Percentiles rank a stretch among this genome's conserved stretches.
Conservation (phyloP, 2,113 vertebrate species). For the Istiophorus platypterus region DNA sequence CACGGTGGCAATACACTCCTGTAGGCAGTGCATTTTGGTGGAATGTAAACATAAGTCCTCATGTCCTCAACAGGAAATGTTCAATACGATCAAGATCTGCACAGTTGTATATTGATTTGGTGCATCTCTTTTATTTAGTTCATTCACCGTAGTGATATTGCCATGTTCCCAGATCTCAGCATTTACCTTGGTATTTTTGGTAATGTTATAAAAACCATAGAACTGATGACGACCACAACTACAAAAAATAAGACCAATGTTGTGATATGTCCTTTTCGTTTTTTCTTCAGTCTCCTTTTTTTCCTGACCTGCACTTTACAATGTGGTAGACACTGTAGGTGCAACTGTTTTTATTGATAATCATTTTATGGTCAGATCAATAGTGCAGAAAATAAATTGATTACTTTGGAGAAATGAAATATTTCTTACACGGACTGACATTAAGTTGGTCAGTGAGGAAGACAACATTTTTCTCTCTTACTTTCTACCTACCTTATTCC, state of each 20-base stretch:
- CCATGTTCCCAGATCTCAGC: neutral
- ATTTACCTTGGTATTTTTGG: neutral
- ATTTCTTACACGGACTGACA: slow-evolving; percentile 13
- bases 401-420: slow-evolving; percentile 35
- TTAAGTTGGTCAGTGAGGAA: slow-evolving; percentile 28
- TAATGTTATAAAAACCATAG: neutral
- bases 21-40: no score
- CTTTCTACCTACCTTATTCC: slow-evolving; percentile 19
- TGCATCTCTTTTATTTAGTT: neutral
- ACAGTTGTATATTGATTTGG: neutral
- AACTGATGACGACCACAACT: neutral
- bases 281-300: slow-evolving; percentile 8
- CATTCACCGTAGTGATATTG: neutral
- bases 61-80: neutral
- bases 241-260: neutral
- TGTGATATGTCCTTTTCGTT: neutral
- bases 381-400: slow-evolving; percentile 42
- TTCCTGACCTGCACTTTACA: neutral
- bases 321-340: neutral
- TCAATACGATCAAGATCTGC: neutral
- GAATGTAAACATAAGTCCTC: neutral
- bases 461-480: slow-evolving; percentile 28
- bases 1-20: no score
- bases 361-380: slow-evolving; percentile 39
- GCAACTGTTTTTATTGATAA: slow-evolving; percentile 19